Percentiles rank a stretch among this genome's conserved stretches.
phyloP scores from a whole-genome alignment of 2,888 invertebrate genomes.

The Euproctis similis region DNA sequence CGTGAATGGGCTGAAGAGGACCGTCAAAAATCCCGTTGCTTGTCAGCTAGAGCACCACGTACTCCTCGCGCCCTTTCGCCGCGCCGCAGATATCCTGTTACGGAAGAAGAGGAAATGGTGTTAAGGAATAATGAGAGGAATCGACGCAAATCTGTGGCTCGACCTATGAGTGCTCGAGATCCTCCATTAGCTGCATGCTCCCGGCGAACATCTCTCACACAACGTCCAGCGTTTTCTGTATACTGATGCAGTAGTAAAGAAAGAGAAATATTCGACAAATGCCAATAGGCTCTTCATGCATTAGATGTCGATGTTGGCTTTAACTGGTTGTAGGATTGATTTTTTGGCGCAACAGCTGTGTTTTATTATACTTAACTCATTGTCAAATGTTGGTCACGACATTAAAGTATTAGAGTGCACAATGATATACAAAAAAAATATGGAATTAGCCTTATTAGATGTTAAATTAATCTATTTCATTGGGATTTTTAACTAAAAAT shows the following conservation, averaged over 20 bases:
- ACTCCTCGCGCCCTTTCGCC: slow-evolving; percentile 43
- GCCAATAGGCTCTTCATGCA: not conserved
- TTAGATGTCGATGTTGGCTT: slow-evolving; percentile 1
- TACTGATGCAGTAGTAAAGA: slow-evolving; percentile 35
- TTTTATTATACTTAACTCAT: no score
- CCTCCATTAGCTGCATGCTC: slow-evolving; percentile 46
- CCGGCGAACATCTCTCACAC: slow-evolving; percentile 51
- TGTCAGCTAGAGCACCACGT: slow-evolving; percentile 51
- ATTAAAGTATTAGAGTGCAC: no score
- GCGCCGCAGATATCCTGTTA: slow-evolving; percentile 30
- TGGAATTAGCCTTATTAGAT: no score
- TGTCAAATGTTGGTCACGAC: no score
- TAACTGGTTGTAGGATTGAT: no score
- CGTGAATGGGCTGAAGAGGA: slow-evolving; percentile 53
- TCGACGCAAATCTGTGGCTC: slow-evolving; percentile 41
- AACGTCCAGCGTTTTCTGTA: slow-evolving; percentile 62
- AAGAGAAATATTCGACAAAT: no score
- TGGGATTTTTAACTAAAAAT: no score
- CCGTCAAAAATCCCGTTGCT: slow-evolving; percentile 53
- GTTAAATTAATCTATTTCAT: no score
- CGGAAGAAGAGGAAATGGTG: slow-evolving; percentile 40
- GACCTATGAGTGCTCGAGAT: slow-evolving; percentile 54
- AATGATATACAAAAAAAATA: no score
- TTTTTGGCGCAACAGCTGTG: not conserved
- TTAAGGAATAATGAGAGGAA: slow-evolving; percentile 47